phyloP scores from a whole-genome alignment of 2,888 invertebrate genomes.

The Scaptomyza caliginosa region DNA sequence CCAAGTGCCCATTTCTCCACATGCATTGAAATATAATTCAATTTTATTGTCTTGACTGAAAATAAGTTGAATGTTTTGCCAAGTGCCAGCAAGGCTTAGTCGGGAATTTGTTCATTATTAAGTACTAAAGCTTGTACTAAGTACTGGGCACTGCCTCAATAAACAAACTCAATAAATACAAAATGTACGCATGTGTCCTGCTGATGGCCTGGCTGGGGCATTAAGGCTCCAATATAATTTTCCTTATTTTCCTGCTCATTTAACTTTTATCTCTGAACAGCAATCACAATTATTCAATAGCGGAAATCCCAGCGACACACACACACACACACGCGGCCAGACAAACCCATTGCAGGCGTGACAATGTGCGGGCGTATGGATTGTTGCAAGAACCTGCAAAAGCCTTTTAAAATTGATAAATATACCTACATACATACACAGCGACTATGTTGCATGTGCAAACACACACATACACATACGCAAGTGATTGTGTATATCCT shows the following conservation, averaged over 20 bases:
- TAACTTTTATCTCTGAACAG: constrained; percentile 78
- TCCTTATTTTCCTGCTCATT: constrained; percentile 81
- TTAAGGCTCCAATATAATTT: constrained; percentile 58
- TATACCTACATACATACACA: not conserved
- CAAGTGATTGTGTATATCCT: not conserved
- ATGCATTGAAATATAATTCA: not conserved
- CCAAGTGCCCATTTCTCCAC: too few relatives aligned
- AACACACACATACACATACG: not conserved
- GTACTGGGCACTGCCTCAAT: not conserved
- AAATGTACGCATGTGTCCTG: not conserved
- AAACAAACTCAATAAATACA: not conserved
- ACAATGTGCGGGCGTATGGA: constrained; percentile 51
- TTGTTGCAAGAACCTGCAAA: constrained; percentile 31
- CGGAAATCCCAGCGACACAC: constrained; percentile 61
- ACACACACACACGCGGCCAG: not conserved
- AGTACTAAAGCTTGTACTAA: not conserved
- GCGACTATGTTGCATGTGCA: not conserved
- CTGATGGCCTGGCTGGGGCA: constrained; percentile 26
- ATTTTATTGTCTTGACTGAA: constrained; percentile 10
- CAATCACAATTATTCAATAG: constrained; percentile 81
- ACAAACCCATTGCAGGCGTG: constrained; percentile 25
- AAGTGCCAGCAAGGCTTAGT: not conserved
- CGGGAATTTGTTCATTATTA: not conserved
- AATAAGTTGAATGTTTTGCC: not conserved
- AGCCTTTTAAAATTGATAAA: constrained; percentile 40